These are phyloP conservation scores for Trichonephila inaurata DNA, from an alignment of 1,140 invertebrate genomes.

Conservation along the genomic window DNA sequence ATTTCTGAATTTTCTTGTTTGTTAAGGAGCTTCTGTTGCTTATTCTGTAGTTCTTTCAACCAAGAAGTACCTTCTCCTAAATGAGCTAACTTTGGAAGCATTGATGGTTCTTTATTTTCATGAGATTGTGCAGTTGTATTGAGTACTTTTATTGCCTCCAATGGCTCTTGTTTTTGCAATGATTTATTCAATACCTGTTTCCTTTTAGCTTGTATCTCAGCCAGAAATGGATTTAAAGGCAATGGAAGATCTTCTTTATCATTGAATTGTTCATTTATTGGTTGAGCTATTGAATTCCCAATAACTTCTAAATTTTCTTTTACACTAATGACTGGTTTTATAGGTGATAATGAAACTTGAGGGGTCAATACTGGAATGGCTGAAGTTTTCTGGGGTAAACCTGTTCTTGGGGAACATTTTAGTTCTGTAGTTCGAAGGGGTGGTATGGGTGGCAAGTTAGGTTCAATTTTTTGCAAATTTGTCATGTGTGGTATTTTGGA, in stretches of 20 bases:
- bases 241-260: conserved; percentile 52
- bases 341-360: conserved; percentile 54
- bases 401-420: conserved; percentile 25
- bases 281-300: not conserved
- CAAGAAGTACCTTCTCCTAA: conserved; percentile 65
- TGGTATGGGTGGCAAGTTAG: conserved; percentile 66
- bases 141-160: not conserved
- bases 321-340: not conserved
- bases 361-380: conserved; percentile 66
- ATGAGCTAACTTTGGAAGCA: conserved; percentile 60
- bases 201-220: conserved; percentile 72
- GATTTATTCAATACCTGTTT: conserved; percentile 66
- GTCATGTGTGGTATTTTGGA: conserved; percentile 74
- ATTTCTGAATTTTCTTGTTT: conserved; percentile 51
- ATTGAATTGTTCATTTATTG: not conserved
- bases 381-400: conserved; percentile 18
- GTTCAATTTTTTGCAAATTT: conserved; percentile 47
- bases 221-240: conserved; percentile 69
- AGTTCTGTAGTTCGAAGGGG: conserved; percentile 13
- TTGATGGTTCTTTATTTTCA: conserved; percentile 45
- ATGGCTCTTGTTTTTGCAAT: not conserved
- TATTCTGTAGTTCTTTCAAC: conserved; percentile 68
- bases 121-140: not conserved
- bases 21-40: conserved; percentile 57
- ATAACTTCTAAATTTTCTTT: conserved; percentile 8